Base-by-base conservation (phyloP, 2,888 invertebrate species). In the Suillia variegata region DNA sequence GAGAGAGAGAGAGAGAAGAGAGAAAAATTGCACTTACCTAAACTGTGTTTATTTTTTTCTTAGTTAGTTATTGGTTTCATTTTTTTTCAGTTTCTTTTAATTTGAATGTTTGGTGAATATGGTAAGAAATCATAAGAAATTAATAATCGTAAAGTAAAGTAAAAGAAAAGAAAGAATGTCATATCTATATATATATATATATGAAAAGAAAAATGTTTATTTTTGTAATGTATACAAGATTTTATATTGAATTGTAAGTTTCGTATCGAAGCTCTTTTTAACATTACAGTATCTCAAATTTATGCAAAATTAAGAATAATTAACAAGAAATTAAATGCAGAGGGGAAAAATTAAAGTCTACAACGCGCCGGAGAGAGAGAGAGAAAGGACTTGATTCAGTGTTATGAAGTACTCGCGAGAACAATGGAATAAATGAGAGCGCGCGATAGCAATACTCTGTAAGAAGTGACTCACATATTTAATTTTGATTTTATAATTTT, bases 251-350 rank as follows among this genome's bases (percentile, higher is more conserved):
- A 65, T 66, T 67, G 68, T 68, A 67, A 64, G 65, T 74, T 38
- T 45, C 59, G 70, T 69, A 77, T 77, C 76, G 77, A 77, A 77
- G 77, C 77, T 77, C 77, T 75, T 73, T 71, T 68, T 71, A 73
- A 76, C 75, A 77, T 77, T 75, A 73, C 76, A 77, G 77, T 75
- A 72, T 69, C 47, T 70, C 67, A 68, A 67, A 68, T 49, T 55
- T 42, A 62, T 60, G 58, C 61, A 62, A 65, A 62, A 58, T 48
- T 52, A 61, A 53, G 13, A 47, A 17, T 18, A 31, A 45, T 13
- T 13, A 38, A 6, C 12, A 38, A 38, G 15, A n/a, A 13, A 45
- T 8, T 17, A 8, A 18, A 45, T 13, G 8, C n/a, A 20, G 18
- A n/a, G n/a, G n/a, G 17, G 45, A 20, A 45, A 45, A 45, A 45